phyloP scores from a whole-genome alignment of 2,797 vertebrate genomes.

The Tapera naevia region DNA sequence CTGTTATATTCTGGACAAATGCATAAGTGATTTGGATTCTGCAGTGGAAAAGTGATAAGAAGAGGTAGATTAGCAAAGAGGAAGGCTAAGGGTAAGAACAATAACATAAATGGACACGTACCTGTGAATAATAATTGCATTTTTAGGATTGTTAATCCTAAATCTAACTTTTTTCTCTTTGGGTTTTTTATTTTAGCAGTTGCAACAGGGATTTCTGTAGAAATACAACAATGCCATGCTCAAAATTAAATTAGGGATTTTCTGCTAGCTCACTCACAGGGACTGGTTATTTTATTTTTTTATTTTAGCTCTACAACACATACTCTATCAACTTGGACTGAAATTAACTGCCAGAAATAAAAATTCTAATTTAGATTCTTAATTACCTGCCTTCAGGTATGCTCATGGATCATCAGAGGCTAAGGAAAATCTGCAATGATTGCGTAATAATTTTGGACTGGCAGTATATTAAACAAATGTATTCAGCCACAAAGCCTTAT shows the following conservation, averaged over 20 bases:
- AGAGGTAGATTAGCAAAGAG: background rate
- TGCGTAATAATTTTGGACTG: background rate
- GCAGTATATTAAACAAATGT: background rate
- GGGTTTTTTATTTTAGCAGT: background rate
- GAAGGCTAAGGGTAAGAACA: background rate
- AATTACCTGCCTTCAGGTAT: slow-evolving; percentile 57
- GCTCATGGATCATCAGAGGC: background rate
- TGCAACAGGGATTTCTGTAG: background rate
- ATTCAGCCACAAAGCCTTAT: background rate
- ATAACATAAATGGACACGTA: background rate
- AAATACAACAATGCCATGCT: background rate
- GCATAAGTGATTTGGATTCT: background rate
- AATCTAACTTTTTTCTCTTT: background rate
- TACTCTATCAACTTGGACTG: background rate
- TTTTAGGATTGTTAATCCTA: background rate
- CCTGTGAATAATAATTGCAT: background rate
- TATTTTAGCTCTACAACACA: background rate
- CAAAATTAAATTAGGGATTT: background rate
- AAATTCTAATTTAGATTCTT: slow-evolving; percentile 45
- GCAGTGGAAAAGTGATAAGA: background rate
- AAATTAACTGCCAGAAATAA: slow-evolving; percentile 43
- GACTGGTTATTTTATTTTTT: background rate
- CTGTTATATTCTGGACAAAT: background rate
- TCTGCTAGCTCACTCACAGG: background rate
- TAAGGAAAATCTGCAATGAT: background rate